These are phyloP conservation scores for Cricetomys ansorgei DNA, from an alignment of 2,113 vertebrate genomes.

Conservation along the genomic window DNA sequence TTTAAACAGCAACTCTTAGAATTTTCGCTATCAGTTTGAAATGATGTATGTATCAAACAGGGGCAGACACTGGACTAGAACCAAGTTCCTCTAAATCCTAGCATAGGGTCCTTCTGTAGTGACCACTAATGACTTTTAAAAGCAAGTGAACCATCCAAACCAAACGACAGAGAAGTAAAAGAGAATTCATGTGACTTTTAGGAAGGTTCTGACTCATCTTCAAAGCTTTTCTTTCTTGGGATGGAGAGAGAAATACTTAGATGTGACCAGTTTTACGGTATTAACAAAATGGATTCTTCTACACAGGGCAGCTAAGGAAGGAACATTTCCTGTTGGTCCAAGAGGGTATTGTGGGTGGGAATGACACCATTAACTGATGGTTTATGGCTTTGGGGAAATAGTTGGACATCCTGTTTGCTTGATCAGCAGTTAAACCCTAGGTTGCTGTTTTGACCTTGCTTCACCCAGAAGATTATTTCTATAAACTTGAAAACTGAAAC, in stretches of 20 bases:
- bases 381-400: conserved; percentile 75
- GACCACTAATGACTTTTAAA: background rate
- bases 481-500: conserved; percentile 75
- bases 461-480: conserved; percentile 81
- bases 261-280: conserved; percentile 19
- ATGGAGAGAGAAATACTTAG: background rate
- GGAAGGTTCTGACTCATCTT: background rate
- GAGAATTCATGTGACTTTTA: background rate
- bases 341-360: conserved; percentile 65
- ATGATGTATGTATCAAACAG: background rate
- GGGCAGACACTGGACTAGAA: background rate
- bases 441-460: conserved; percentile 79
- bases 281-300: conserved; percentile 44
- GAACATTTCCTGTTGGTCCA: conserved; percentile 70
- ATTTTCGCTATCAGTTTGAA: conserved; percentile 2
- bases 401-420: conserved; percentile 81
- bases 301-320: conserved; percentile 18
- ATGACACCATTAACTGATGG: conserved; percentile 77
- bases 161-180: background rate
- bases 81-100: background rate
- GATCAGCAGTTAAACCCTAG: conserved; percentile 81
- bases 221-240: background rate
- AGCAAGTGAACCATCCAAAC: background rate
- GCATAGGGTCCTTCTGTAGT: background rate
- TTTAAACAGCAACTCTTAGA: background rate